Base-by-base conservation (phyloP, 2,888 invertebrate genomes). In the Epirrita christyi region DNA sequence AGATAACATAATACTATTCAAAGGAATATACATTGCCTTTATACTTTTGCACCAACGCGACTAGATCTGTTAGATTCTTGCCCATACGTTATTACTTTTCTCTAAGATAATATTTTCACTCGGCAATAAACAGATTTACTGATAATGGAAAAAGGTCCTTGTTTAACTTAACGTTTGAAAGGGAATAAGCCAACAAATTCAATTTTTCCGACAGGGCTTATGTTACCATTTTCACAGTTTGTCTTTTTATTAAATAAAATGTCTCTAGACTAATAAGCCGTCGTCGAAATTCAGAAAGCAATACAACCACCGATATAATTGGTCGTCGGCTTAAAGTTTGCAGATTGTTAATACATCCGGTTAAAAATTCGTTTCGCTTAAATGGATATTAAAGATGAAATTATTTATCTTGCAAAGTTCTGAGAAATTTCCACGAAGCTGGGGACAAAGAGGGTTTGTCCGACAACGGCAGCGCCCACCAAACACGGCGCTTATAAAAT, bases 331-430 rank as follows among this genome's bases (percentile, higher is more conserved):
- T 73, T 74, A 75, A 71, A 78, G 75, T 72, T 75, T 78, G 67
- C 75, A 79, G 76, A 80, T 78, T 80, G 78, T 79, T 78, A 76
- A 1, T 77, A 78, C 72, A 73, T 53, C 52, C 53, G 72, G 76
- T 73, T 76, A 70, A 71, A 76, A 76, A 73, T 75, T 76, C 72
- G 70, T 70, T 72, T 77, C 78, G 76, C 78, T 82, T 83, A 83
- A 87, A 83, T 81, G 80, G 83, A 76, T 83, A 85, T 86, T 84
- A 83, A 83, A 86, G 77, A 86, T 85, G 83, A 85, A 87, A 85
- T 85, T 83, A 88, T 88, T 86, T 87, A 86, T 85, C 81, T 82
- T 76, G 68, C 62, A 69, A 73, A 88, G 80, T 86, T 88, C 63
- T 63, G 71, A 66, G 72, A 76, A 80, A 85, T 77, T 86, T 84